Evolutionary conservation across 2,797 vertebrate species (phyloP).

Genomic region (Gobio occitaniae): DNA sequence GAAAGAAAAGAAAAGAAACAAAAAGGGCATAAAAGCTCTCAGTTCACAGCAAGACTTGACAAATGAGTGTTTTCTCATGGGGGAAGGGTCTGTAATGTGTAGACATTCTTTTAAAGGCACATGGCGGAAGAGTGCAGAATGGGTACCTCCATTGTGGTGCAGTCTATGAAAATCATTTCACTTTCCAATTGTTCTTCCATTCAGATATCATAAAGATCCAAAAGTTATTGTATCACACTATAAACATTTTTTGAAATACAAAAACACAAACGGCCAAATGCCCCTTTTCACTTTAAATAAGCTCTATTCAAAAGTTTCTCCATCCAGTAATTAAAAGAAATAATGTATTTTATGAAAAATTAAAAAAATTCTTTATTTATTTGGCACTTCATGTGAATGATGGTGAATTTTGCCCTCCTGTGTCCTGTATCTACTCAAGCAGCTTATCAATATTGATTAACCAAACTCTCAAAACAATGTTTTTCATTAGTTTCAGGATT

Average conservation of each 20-base stretch:
- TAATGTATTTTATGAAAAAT: too few species aligned
- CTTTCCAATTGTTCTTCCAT: neutral
- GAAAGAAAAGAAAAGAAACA: neutral
- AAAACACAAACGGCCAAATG: neutral
- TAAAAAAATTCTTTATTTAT: neutral
- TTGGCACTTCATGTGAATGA: conserved; percentile 26
- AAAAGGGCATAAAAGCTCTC: conserved; percentile 14
- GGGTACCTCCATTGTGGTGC: neutral
- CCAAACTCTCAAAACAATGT: conserved; percentile 55
- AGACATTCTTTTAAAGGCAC: conserved; percentile 8
- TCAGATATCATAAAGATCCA: neutral
- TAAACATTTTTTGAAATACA: neutral
- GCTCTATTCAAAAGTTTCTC: neutral
- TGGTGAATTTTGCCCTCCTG: neutral
- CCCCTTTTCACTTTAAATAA: neutral
- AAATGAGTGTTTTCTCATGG: conserved; percentile 16
- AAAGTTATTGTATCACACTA: neutral
- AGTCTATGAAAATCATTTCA: neutral
- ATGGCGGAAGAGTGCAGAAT: neutral
- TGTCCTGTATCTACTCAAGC: conserved; percentile 27
- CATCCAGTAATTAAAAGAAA: neutral
- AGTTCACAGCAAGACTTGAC: conserved; percentile 31
- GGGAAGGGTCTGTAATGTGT: neutral
- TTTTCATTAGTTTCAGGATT: conserved; percentile 61
- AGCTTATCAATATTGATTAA: conserved; percentile 49